A percentile compares a stretch with the other conserved stretches of the same genome.
Evolutionary conservation across 2,113 vertebrate species (phyloP).

Genomic region (Equus quagga): DNA sequence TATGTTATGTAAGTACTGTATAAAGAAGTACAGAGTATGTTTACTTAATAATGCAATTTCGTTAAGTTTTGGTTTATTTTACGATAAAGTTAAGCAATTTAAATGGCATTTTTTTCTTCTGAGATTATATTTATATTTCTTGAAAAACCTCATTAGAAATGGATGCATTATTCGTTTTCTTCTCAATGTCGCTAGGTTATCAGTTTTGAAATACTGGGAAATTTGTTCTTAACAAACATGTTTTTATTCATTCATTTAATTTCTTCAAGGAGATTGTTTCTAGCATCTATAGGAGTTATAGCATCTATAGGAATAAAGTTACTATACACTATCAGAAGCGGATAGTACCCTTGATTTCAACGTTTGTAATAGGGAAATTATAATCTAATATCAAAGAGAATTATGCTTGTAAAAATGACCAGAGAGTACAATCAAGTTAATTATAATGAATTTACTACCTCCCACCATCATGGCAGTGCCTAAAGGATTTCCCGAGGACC

Average conservation of each 20-base stretch:
- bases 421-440: background rate
- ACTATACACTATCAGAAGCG: background rate
- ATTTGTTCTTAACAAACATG: background rate
- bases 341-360: background rate
- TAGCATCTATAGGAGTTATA: background rate
- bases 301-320: background rate
- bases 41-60: constrained; percentile 17
- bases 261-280: background rate
- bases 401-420: background rate
- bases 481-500: background rate
- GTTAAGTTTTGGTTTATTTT: background rate
- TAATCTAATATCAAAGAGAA: background rate
- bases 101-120: background rate
- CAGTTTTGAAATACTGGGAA: background rate
- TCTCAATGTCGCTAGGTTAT: background rate
- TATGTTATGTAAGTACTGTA: background rate
- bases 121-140: background rate
- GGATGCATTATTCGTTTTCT: background rate
- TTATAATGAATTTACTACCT: background rate
- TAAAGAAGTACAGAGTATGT: background rate
- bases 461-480: background rate
- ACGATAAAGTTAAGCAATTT: background rate
- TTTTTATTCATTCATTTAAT: background rate
- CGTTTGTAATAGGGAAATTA: background rate
- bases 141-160: background rate